phyloP scores from a whole-genome alignment of 2,888 invertebrate genomes.

The Eretmocerus hayati region DNA sequence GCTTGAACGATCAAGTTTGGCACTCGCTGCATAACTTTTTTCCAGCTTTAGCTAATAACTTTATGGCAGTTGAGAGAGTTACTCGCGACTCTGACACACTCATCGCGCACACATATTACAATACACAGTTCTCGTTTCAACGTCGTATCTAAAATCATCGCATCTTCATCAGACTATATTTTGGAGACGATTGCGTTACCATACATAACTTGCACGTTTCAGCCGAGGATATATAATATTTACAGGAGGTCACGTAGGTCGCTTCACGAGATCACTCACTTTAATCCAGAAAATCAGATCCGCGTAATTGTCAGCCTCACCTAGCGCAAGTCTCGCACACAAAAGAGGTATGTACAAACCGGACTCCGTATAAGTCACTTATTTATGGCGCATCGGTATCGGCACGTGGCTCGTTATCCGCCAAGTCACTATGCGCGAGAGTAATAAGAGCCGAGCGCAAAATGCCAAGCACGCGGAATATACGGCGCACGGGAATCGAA shows the following conservation, averaged over 20 bases:
- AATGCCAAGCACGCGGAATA: too few species aligned
- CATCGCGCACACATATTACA: not conserved
- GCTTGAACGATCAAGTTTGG: constrained; percentile 39
- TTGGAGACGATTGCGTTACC: not conserved
- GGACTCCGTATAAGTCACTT: constrained; percentile 5
- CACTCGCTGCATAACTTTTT: constrained; percentile 38
- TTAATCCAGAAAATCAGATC: too few species aligned
- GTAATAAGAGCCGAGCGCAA: too few species aligned
- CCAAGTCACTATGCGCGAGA: too few species aligned
- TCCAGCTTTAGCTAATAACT: not conserved
- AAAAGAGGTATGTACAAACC: constrained; percentile 11
- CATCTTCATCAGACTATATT: too few species aligned
- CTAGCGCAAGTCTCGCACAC: constrained; percentile 3
- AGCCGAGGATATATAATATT: not conserved
- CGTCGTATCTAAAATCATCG: too few species aligned
- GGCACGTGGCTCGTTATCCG: constrained; percentile 1
- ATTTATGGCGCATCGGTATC: constrained; percentile 9
- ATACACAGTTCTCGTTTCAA: too few species aligned
- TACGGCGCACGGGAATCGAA: not conserved
- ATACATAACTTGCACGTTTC: not conserved
- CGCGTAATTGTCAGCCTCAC: not conserved
- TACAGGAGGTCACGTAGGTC: not conserved
- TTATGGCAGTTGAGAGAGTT: constrained; percentile 5
- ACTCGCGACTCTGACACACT: not conserved
- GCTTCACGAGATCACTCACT: too few species aligned